Evolutionary conservation across 1,140 invertebrate species (phyloP), one percentile per base, ranked within the genome.

Genomic region (Anastatus disparis): DNA sequence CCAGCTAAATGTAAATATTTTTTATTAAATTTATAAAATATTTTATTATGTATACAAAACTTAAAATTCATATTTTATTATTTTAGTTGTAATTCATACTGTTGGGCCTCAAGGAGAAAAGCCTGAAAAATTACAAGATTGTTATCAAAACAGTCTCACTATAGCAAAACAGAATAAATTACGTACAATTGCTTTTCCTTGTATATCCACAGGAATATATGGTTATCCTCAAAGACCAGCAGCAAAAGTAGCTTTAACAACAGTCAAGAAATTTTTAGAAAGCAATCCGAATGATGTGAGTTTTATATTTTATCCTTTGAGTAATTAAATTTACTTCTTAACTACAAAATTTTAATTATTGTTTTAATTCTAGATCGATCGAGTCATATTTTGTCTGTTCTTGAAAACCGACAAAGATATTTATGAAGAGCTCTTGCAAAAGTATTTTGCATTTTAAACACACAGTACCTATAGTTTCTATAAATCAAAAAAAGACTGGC

Each of bases 141-240:
- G 93, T 79, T 96, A 96, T 76, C 82, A 87, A 72, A 91, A 89
- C 27, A 90, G 89, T 81, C 81, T 96, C 0, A 79, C 88, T 1
- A 50, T 91, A 9, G 84, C 90, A 31, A 84, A 86, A 62, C 84
- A 90, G 67, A 87, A 94, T 74, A 82, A 90, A 2, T 69, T 95
- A 1, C 85, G 87, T 69, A 88, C 91, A 7, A 89, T 96, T 27
- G 92, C 94, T 40, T 95, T 96, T 82, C 94, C 94, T 20, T 95
- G 94, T 74, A 94, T 96, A 77, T 94, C 93, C 0, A 95, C 94
- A 58, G 94, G 94, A 13, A 88, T 95, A 68, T 95, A 95, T 87
- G 93, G 92, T 3, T 96, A 95, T 85, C 94, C 94, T 1, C 91
- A 91, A 84, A 87, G 89, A 73, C 80, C 89, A 40, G 94, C 94